A percentile compares a stretch with the other conserved stretches of the same genome.
Conservation (phyloP, 1,140 invertebrate genomes). For the Listronotus bonariensis region DNA sequence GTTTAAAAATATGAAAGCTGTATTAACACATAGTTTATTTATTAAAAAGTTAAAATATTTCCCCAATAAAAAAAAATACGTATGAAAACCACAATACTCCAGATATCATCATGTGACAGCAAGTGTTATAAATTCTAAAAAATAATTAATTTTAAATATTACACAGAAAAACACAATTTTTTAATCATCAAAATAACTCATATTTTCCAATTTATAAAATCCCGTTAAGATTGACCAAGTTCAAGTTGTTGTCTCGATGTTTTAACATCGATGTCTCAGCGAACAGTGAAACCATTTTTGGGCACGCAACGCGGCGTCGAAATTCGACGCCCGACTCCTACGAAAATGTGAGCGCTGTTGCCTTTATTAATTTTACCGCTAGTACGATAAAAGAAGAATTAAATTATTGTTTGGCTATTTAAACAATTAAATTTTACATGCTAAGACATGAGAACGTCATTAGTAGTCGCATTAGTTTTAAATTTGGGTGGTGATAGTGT, state of each 20-base stretch:
- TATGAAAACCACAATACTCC: no score
- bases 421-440: no score
- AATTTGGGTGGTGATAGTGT: no score
- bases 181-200: no score
- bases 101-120: no score
- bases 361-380: slow-evolving; percentile 19
- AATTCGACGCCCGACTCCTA: slow-evolving; percentile 62
- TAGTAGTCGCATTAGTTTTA: neutral
- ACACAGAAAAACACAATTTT: no score
- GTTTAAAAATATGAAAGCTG: no score
- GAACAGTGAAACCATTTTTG: slow-evolving; percentile 65
- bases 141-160: no score
- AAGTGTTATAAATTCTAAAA: no score
- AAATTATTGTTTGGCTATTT: neutral
- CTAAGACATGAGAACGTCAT: neutral
- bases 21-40: no score
- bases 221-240: slow-evolving; percentile 8
- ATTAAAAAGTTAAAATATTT: no score
- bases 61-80: no score
- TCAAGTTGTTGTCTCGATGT: slow-evolving; percentile 23
- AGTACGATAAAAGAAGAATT: neutral
- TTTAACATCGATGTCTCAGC: slow-evolving; percentile 29
- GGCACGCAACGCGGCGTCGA: slow-evolving; percentile 61
- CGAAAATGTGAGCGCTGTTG: slow-evolving; percentile 28
- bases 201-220: slow-evolving; percentile 6